These are phyloP conservation scores for Tenthredo mesomela DNA, from an alignment of 2,888 invertebrate species.

Conservation along the genomic window DNA sequence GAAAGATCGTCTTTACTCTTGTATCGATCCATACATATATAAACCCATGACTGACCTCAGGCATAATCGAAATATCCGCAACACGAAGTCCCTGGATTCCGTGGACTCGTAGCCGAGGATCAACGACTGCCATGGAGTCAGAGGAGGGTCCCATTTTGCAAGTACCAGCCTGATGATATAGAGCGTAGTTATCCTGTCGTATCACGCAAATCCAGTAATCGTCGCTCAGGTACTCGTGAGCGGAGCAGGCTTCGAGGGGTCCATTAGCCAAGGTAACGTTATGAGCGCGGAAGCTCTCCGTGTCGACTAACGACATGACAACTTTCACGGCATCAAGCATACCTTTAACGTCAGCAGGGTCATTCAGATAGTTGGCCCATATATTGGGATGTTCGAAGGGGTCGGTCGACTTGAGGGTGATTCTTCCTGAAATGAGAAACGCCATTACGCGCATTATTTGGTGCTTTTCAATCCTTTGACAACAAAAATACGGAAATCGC, in stretches of 20 bases:
- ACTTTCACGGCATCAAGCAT: constrained; percentile 83
- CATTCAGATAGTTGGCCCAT: constrained; percentile 87
- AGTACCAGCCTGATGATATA: constrained; percentile 91
- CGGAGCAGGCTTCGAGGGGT: constrained; percentile 67
- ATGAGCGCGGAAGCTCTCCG: constrained; percentile 77
- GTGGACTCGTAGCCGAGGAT: constrained; percentile 83
- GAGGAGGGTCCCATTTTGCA: constrained; percentile 89
- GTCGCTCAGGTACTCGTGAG: constrained; percentile 80
- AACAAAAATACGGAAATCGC: constrained; percentile 62
- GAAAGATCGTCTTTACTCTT: neutral
- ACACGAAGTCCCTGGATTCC: constrained; percentile 82
- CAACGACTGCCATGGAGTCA: constrained; percentile 88
- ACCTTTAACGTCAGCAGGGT: constrained; percentile 83
- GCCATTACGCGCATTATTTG: constrained; percentile 67
- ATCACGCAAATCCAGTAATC: constrained; percentile 90
- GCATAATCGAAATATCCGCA: constrained; percentile 83
- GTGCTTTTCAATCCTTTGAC: constrained; percentile 71
- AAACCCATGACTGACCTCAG: constrained; percentile 76
- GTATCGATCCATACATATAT: too few relatives aligned
- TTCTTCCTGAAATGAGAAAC: constrained; percentile 63
- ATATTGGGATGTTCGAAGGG: constrained; percentile 86
- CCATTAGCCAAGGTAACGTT: constrained; percentile 68
- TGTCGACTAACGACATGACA: constrained; percentile 81
- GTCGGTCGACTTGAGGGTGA: constrained; percentile 82
- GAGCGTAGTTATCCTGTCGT: constrained; percentile 86